These are phyloP conservation scores for Cassiopea andromeda DNA, from an alignment of 30 jellyfish, hydroid and myxozoan genomes.

Conservation along the genomic window DNA sequence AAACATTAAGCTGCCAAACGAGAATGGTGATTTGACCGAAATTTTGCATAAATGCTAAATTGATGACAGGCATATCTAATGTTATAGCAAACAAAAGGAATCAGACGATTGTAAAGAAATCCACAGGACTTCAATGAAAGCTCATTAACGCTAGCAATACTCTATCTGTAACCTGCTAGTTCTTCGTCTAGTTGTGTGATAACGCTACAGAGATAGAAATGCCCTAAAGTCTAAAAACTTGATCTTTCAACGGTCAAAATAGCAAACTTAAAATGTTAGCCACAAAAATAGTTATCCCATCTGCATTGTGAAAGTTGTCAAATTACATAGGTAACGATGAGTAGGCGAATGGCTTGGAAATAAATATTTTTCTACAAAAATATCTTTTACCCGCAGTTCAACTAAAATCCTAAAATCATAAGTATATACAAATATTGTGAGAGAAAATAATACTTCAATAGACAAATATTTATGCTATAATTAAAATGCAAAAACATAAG, in stretches of 20 bases:
- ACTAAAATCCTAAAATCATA: constrained; percentile 1
- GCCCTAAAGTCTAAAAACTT: background rate
- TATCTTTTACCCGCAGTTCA: constrained; percentile 8
- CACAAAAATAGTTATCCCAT: background rate
- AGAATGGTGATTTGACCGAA: too few species aligned
- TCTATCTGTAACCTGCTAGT: too few species aligned
- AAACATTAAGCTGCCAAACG: too few species aligned
- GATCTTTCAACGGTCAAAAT: background rate
- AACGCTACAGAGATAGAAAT: background rate
- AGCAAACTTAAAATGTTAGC: background rate
- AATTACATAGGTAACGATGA: background rate
- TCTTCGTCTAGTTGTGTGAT: background rate
- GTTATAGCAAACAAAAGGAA: too few species aligned
- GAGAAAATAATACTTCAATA: background rate
- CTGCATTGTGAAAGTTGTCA: background rate
- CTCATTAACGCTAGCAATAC: too few species aligned
- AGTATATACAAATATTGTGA: constrained; percentile 6
- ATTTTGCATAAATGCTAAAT: too few species aligned
- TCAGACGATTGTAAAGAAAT: too few species aligned
- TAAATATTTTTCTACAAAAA: constrained; percentile 18
- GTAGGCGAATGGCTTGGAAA: background rate
- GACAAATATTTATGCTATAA: background rate
- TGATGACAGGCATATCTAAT: too few species aligned
- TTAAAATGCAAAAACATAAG: background rate
- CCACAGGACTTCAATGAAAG: too few species aligned